phyloP scores from a whole-genome alignment of 2,888 invertebrate species.

The Globia sparganii region DNA sequence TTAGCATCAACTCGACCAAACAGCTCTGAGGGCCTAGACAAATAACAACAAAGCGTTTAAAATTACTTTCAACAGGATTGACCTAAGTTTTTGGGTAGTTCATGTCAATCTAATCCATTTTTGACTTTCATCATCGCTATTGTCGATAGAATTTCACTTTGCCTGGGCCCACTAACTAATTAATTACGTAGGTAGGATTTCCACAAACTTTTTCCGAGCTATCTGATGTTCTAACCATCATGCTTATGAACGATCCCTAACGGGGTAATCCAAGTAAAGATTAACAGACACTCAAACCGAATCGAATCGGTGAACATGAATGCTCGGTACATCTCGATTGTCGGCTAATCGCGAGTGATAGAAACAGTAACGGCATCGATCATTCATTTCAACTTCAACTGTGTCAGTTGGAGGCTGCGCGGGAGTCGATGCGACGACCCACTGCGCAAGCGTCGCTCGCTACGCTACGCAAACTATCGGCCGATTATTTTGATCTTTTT shows the following conservation, averaged over 20 bases:
- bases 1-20: not conserved
- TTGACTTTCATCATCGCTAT: not conserved
- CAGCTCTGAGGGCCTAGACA: not conserved
- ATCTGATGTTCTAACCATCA: constrained; percentile 3
- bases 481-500: constrained; percentile 19
- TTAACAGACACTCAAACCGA: constrained; percentile 34
- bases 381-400: constrained; percentile 77
- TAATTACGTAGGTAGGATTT: not conserved
- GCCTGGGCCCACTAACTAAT: not conserved
- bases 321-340: constrained; percentile 53
- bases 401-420: constrained; percentile 70
- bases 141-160: not conserved
- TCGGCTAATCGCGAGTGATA: constrained; percentile 73
- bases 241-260: constrained; percentile 25
- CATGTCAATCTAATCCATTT: not conserved
- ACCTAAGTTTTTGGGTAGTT: not conserved
- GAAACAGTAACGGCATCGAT: constrained; percentile 84
- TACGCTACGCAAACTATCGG: constrained; percentile 13
- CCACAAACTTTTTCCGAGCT: not conserved
- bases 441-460: constrained; percentile 55
- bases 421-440: constrained; percentile 35
- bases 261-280: constrained; percentile 43
- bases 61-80: not conserved
- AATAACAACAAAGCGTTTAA: not conserved
- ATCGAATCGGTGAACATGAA: constrained; percentile 47